These are phyloP conservation scores for Cacoxenus indagator DNA, from an alignment of 2,888 invertebrate genomes.

Conservation along the genomic window DNA sequence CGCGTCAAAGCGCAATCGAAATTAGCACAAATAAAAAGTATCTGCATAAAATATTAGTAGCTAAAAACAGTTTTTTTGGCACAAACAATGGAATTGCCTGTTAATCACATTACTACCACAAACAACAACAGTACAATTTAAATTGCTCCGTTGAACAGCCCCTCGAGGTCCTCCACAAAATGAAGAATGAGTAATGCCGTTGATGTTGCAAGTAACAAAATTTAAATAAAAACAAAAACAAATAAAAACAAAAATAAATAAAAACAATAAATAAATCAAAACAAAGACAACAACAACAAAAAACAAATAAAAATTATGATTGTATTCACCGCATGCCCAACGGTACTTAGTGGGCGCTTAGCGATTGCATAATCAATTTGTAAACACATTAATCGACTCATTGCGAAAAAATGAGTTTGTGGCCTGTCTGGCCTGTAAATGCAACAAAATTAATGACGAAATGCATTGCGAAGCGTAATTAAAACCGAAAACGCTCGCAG, in stretches of 20 bases:
- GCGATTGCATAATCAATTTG: constrained; percentile 6
- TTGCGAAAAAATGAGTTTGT: too few species aligned
- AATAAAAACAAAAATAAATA: too few species aligned
- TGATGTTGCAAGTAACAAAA: too few species aligned
- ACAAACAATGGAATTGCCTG: too few species aligned
- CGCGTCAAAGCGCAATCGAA: background rate
- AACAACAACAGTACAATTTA: too few species aligned
- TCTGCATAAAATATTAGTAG: background rate
- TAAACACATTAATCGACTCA: background rate
- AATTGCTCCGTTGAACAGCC: too few species aligned
- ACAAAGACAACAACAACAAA: background rate
- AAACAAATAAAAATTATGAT: background rate
- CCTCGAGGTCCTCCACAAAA: too few species aligned
- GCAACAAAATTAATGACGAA: background rate
- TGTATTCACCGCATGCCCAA: background rate
- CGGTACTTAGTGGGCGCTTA: constrained; percentile 11
- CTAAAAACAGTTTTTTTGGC: background rate
- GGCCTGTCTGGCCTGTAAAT: background rate
- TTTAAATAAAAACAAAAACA: too few species aligned
- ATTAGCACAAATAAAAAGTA: background rate
- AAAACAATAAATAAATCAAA: background rate
- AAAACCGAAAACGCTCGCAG: too few species aligned
- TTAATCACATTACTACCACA: too few species aligned
- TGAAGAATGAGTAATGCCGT: too few species aligned
- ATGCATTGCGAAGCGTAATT: background rate